Evolutionary conservation across 1,140 invertebrate species (phyloP), one percentile per base, ranked within the genome.

Genomic region (Pentalonia nigronervosa): DNA sequence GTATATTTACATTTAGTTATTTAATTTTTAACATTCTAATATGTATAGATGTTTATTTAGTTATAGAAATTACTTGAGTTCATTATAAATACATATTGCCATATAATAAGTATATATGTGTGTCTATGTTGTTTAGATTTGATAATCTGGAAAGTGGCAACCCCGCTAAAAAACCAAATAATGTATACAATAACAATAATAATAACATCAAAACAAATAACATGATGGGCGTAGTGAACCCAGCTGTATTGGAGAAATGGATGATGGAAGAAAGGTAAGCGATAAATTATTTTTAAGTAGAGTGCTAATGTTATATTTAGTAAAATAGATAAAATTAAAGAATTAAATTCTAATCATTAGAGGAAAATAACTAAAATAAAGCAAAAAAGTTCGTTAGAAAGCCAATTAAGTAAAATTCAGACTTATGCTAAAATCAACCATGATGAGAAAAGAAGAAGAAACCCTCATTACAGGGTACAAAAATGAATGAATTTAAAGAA

Each of bases 151-250:
- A 90, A 23, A 90, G 41, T 30, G 25, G 89, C 17, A 67, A 67
- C 41, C 7, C 53, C 1, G 11, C n/a, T 20, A 90, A 90, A 67
- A 90, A 90, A 67, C 25, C 89, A 41, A 90, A 45, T 90, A 50
- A 89, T 25, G n/a, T 25, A 0, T 34, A 90, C 41, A 90, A 90
- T 30, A 90, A 90, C 89, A 90, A 90, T 17, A 90, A 90, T 36
- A 90, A 90, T 30, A 90, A 90, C 25, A 30, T 60, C 2, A 67
- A 60, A 60, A 90, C 89, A 45, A 67, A 56, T 41, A 90, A 67
- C 14, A 90, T 90, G 25, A 90, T 90, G 89, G 36, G 89, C 17
- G 89, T 60, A 60, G 88, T 90, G 14, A 90, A 90, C 34, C 89
- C 89, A 20, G 89, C 89, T 0, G 89, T 45, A 8, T 23, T 90